phyloP scores from a whole-genome alignment of 2,113 vertebrate genomes.

The Dasyurus viverrinus region DNA sequence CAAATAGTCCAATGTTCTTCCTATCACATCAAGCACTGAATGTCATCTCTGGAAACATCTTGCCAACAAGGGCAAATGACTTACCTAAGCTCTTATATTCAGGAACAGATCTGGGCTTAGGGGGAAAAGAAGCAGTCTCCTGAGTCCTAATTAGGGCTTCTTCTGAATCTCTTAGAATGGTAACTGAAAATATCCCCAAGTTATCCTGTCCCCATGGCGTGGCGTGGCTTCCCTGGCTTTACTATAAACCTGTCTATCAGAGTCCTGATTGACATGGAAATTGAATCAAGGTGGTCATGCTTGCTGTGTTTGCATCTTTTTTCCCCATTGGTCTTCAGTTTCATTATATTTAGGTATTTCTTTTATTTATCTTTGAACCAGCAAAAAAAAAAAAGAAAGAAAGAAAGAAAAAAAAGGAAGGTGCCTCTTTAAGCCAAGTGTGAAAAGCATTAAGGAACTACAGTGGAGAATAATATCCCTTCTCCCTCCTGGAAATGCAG shows the following conservation, averaged over 20 bases:
- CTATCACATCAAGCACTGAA: background rate
- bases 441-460: slow-evolving; percentile 72
- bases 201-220: background rate
- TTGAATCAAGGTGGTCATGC: slow-evolving; percentile 68
- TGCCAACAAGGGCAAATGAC: background rate
- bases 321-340: slow-evolving; percentile 75
- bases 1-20: background rate
- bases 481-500: slow-evolving; percentile 75
- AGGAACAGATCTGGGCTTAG: background rate
- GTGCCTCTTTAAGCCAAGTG: slow-evolving; percentile 74
- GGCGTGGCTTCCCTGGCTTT: background rate
- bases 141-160: background rate
- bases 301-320: slow-evolving; percentile 63
- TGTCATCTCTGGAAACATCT: background rate
- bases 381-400: slow-evolving; percentile 38
- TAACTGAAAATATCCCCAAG: background rate
- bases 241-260: slow-evolving; percentile 60
- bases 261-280: slow-evolving; percentile 50
- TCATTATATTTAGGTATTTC: slow-evolving; percentile 78
- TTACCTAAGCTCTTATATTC: background rate
- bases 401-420: slow-evolving; percentile 40
- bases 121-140: background rate
- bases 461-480: slow-evolving; percentile 76
- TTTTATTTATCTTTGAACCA: slow-evolving; percentile 80
- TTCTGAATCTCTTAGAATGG: background rate